Evolutionary conservation across 2,888 invertebrate genomes (phyloP), one percentile per base, ranked within the genome.

Genomic region (Iphiclides podalirius): DNA sequence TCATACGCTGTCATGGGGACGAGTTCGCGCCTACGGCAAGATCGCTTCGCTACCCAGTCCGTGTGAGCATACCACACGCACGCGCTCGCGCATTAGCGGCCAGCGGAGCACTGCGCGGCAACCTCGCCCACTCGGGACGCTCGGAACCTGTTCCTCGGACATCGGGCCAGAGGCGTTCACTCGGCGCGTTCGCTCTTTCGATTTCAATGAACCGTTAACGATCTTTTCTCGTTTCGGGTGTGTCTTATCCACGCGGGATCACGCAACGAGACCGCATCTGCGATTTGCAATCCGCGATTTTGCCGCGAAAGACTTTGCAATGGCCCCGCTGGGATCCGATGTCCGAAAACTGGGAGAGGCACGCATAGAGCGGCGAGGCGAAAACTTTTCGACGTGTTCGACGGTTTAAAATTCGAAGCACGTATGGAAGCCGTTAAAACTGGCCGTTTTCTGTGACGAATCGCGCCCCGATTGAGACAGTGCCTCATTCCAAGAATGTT

Each of bases 201-300:
- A 76, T 86, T 86, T 83, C 84, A 83, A 85, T 86, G 81, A 85
- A 87, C 87, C 86, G 87, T 86, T 88, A 86, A 85, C 71, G 75
- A 70, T 76, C 70, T 78, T 76, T 77, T 79, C 70, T 75, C 67
- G 52, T 8, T 48, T n/a, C 57, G 66, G 75, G 70, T 70, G 74
- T 72, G 67, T 73, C 75, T 78, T 80, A 79, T 84, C 79, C 70
- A 62, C 61, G 63, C 64, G n/a, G n/a, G n/a, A 76, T 74, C 79
- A 74, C 75, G 78, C 77, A 79, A 80, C 68, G 65, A 58, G 57
- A 56, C 61, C 63, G 64, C 67, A 70, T 67, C 67, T 4, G 20
- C 20, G 20, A 20, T 20, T 6, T 59, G 49, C 41, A 53, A 60
- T 55, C 14, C 7, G 28, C n/a, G n/a, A n/a, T 28, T 47, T 14